Conservation (phyloP, 2,888 invertebrate species). For the Tenthredo livida region DNA sequence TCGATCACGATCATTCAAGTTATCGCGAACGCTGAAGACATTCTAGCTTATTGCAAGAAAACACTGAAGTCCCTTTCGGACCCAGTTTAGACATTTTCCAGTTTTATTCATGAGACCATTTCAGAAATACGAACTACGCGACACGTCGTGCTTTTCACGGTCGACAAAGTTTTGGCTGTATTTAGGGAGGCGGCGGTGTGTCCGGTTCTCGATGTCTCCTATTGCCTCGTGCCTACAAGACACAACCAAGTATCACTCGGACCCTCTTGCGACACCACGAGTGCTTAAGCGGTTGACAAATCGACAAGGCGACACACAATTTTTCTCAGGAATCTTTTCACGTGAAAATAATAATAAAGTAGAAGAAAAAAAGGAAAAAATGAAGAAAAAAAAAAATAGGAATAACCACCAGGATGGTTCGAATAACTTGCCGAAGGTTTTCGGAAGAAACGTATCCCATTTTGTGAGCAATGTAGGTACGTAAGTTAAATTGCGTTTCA, state of each 20-base stretch:
- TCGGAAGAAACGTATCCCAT: neutral
- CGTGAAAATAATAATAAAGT: constrained; percentile 27
- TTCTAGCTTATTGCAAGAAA: neutral
- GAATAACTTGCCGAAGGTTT: constrained; percentile 17
- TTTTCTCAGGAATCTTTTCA: constrained; percentile 50
- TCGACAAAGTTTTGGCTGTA: constrained; percentile 33
- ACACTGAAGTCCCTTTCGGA: neutral
- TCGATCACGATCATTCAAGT: neutral
- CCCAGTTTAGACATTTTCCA: neutral
- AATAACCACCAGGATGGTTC: neutral
- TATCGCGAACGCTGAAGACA: neutral
- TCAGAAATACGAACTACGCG: constrained; percentile 27
- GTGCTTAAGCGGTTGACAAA: constrained; percentile 51
- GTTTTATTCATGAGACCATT: constrained; percentile 25
- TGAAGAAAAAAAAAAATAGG: neutral
- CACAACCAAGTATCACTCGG: constrained; percentile 36
- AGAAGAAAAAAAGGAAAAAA: neutral
- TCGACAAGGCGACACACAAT: constrained; percentile 49
- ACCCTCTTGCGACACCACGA: constrained; percentile 49
- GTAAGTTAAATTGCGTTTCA: constrained; percentile 25
- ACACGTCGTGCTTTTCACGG: constrained; percentile 35
- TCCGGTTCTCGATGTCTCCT: constrained; percentile 28
- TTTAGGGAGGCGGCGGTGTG: constrained; percentile 33
- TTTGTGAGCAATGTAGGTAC: neutral
- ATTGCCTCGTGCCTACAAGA: constrained; percentile 10